Percentiles rank a stretch among this genome's conserved stretches.
Conservation (phyloP, 2,888 invertebrate species). For the Papilio demoleus region DNA sequence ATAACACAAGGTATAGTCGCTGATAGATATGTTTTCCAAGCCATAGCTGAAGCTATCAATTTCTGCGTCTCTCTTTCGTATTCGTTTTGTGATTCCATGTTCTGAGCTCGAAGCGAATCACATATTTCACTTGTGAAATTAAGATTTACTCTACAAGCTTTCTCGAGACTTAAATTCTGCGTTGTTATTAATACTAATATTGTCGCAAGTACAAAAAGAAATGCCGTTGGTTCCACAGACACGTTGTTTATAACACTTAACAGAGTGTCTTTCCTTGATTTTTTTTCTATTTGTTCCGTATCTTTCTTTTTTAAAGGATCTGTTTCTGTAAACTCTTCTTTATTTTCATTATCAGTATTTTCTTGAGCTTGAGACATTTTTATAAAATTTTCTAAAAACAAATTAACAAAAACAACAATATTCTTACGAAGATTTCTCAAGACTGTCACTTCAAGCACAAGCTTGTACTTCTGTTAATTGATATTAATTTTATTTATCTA, state of each 20-base stretch:
- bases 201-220: conserved; percentile 56
- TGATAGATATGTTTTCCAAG: conserved; percentile 92
- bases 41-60: conserved; percentile 88
- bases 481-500: conserved; percentile 20
- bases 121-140: conserved; percentile 88
- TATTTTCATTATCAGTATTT: conserved; percentile 39
- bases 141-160: conserved; percentile 92
- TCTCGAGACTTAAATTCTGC: conserved; percentile 91
- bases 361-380: conserved; percentile 18
- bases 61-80: conserved; percentile 86
- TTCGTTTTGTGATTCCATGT: conserved; percentile 79
- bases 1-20: conserved; percentile 89
- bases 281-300: conserved; percentile 41
- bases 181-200: conserved; percentile 86
- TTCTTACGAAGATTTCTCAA: not conserved
- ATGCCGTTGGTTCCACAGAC: conserved; percentile 67
- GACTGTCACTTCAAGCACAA: conserved; percentile 20
- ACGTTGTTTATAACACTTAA: conserved; percentile 53
- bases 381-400: not conserved
- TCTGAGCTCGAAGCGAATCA: conserved; percentile 86
- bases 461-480: not conserved
- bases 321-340: conserved; percentile 50
- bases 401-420: conserved; percentile 8
- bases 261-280: conserved; percentile 52
- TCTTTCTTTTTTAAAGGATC: conserved; percentile 52